Percentiles rank a stretch among this genome's conserved stretches.
phyloP scores from a whole-genome alignment of 2,113 vertebrate genomes.

The Pitta sordida region DNA sequence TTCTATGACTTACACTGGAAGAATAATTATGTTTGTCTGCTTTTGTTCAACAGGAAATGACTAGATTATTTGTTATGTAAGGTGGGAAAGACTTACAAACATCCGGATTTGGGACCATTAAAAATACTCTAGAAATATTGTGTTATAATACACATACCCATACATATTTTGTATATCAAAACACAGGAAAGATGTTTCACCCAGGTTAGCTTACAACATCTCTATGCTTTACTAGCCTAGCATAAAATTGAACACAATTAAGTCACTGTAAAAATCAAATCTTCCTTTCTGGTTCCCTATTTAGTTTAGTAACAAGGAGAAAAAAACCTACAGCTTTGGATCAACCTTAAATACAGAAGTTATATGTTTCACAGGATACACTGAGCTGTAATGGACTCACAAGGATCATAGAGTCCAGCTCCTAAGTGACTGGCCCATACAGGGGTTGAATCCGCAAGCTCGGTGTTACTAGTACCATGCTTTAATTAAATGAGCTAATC shows the following conservation, averaged over 20 bases:
- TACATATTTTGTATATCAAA: background rate
- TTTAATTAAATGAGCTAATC: background rate
- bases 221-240: background rate
- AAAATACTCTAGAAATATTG: background rate
- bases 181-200: background rate
- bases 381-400: background rate
- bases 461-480: too few relatives aligned
- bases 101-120: background rate
- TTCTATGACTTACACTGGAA: background rate
- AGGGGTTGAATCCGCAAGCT: background rate
- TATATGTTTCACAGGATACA: background rate
- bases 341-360: background rate
- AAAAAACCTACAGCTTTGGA: background rate
- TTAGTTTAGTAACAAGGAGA: background rate
- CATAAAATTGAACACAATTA: background rate
- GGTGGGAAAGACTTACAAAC: background rate
- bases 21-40: background rate
- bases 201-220: background rate
- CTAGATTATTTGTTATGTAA: background rate
- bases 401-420: background rate
- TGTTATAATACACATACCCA: background rate
- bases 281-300: background rate
- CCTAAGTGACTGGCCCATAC: background rate
- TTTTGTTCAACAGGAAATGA: background rate
- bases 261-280: background rate